Evolutionary conservation across 2,113 vertebrate species (phyloP).

Genomic region (Hippolais icterina): DNA sequence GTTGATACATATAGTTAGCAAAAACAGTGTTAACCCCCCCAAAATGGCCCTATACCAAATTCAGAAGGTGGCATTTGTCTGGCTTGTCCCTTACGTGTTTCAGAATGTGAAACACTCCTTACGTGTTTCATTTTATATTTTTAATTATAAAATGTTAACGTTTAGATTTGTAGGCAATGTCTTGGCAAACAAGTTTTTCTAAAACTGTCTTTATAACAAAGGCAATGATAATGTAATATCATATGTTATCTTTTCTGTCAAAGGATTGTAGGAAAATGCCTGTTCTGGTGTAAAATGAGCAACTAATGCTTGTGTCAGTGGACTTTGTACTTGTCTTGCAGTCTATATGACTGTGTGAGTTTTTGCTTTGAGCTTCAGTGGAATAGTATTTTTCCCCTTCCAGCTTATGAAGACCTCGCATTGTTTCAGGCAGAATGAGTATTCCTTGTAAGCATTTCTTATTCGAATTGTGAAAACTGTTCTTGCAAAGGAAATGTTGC

Average conservation of each 20-base stretch:
- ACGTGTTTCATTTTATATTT: neutral
- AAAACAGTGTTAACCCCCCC: neutral
- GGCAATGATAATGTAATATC: neutral
- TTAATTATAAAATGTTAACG: neutral
- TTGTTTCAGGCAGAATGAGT: neutral
- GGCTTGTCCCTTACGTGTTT: neutral
- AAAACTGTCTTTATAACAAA: neutral
- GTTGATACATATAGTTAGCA: neutral
- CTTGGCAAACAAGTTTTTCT: neutral
- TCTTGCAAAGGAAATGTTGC: neutral
- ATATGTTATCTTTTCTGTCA: neutral
- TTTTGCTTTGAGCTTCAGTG: neutral
- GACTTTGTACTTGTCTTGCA: neutral
- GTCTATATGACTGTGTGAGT: rapidly evolving
- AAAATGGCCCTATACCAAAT: neutral
- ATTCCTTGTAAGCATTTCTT: neutral
- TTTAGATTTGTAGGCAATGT: neutral
- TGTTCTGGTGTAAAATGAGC: neutral
- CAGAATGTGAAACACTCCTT: neutral
- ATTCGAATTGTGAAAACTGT: neutral
- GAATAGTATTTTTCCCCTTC: neutral
- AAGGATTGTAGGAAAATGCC: neutral
- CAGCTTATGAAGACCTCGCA: neutral
- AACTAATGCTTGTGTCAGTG: neutral
- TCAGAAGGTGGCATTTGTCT: neutral